phyloP scores from a whole-genome alignment of 2,888 invertebrate genomes.

The Sturmia bella region DNA sequence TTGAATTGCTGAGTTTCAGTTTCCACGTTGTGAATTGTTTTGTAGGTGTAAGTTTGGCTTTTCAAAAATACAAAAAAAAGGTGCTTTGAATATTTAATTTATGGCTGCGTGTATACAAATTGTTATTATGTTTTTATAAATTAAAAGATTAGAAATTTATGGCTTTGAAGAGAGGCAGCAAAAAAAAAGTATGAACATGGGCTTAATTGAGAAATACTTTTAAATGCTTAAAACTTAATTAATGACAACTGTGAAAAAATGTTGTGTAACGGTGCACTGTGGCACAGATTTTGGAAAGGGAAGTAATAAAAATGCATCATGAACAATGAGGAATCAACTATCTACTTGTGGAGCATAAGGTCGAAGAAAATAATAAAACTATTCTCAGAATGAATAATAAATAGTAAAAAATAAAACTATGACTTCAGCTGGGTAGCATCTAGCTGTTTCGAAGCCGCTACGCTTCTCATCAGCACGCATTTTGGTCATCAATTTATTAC shows the following conservation, averaged over 20 bases:
- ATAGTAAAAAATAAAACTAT: no score
- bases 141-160: conserved; percentile 26
- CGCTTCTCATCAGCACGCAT: no score
- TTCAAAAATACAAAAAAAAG: not conserved
- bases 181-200: not conserved
- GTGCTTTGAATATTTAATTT: conserved; percentile 39
- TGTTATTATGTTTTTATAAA: conserved; percentile 45
- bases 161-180: not conserved
- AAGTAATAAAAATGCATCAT: no score
- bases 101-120: conserved; percentile 57
- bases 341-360: no score
- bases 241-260: conserved; percentile 2
- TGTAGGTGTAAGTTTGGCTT: conserved; percentile 53
- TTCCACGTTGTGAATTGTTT: conserved; percentile 38
- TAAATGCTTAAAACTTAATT: conserved; percentile 25
- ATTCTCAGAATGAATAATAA: no score
- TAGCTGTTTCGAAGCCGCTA: no score
- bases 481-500: no score
- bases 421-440: no score
- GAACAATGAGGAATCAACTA: no score
- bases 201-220: conserved; percentile 35
- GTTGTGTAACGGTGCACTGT: no score
- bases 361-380: no score
- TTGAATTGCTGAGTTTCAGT: conserved; percentile 17
- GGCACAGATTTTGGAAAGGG: no score